Percentiles rank a stretch among this genome's conserved stretches.
Conservation (phyloP, 2,888 invertebrate species). For the Ophion ventricosus region DNA sequence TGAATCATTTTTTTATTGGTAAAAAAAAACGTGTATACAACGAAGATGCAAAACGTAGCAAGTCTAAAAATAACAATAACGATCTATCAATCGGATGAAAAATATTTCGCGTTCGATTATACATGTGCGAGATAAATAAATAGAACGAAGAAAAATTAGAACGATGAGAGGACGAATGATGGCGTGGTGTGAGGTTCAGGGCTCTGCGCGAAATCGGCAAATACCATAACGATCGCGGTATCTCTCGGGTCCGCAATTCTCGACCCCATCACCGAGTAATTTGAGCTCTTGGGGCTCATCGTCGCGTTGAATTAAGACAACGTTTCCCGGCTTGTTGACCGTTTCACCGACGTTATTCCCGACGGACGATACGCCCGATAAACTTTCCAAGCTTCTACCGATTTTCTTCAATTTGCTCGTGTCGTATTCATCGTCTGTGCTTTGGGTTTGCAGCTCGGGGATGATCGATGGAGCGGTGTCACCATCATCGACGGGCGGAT, state of each 20-base stretch:
- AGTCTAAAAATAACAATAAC: background rate
- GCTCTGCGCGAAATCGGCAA: conserved; percentile 82
- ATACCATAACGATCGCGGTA: conserved; percentile 88
- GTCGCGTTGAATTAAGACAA: background rate
- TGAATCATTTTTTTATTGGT: background rate
- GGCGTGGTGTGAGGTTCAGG: background rate
- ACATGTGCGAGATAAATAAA: background rate
- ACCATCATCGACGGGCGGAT: background rate
- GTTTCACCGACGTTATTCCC: background rate
- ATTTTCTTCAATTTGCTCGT: conserved; percentile 36
- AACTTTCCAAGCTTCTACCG: conserved; percentile 30
- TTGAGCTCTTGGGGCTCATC: conserved; percentile 82
- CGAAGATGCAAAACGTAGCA: background rate
- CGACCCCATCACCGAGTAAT: conserved; percentile 87
- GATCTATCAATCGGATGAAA: background rate
- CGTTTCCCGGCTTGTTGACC: background rate
- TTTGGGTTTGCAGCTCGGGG: conserved; percentile 2
- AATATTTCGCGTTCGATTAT: background rate
- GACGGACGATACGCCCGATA: conserved; percentile 6
- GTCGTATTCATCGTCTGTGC: background rate
- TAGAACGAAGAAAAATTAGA: background rate
- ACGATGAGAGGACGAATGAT: conserved; percentile 9
- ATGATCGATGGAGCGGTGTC: conserved; percentile 19
- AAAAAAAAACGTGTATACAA: background rate
- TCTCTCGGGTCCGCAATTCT: conserved; percentile 90